Base-by-base conservation (phyloP, 2,797 vertebrate genomes). In the Pipistrellus pygmaeus region DNA sequence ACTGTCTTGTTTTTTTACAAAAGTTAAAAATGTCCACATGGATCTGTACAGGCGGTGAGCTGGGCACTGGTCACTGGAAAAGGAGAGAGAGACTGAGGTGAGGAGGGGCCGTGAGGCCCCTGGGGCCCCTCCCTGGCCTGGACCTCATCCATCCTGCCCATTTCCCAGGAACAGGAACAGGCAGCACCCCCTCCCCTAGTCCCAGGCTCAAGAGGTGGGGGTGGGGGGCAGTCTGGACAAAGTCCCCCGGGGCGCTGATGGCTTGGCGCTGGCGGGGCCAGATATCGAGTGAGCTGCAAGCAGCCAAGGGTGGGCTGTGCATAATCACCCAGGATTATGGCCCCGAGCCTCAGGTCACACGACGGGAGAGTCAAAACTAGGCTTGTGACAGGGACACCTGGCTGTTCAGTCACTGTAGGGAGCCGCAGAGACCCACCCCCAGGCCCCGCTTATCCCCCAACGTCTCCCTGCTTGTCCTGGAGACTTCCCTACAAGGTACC, bases 51-150 rank as follows among this genome's bases (percentile, higher is more conserved):
- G 98, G 98, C 93, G 97, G 97, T 98, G 98, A 98, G 98, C 98
- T 98, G 98, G 97, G 96, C 96, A 98, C 98, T 98, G 97, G 98
- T 99, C 99, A 99, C 99, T 99, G 99, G 96, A 99, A 99, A 96
- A 98, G 92, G 98, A 98, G 95, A 97, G 97, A 97, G 81, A 97
- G 85, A 97, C 60, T 11, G 35, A 64, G 46, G 85, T 94, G 85
- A 90, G 3, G 8, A 88, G 68, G 53, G 57, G 12, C 4, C 2
- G 6, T 13, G 48, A 60, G 46, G 30, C n/a, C 23, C 20, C 64
- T 30, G 30, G 23, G 38, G 6, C n/a, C 35, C 3, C 17, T 68
- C 64, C n/a, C n/a, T 4, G n/a, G 64, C 32, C n/a, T 68, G 64
- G n/a, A 32, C n/a, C 17, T 68, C 64, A 68, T 7, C 44, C 48